Evolutionary conservation across 2,113 vertebrate genomes (phyloP).

Genomic region (Tychaedon coryphoeus): DNA sequence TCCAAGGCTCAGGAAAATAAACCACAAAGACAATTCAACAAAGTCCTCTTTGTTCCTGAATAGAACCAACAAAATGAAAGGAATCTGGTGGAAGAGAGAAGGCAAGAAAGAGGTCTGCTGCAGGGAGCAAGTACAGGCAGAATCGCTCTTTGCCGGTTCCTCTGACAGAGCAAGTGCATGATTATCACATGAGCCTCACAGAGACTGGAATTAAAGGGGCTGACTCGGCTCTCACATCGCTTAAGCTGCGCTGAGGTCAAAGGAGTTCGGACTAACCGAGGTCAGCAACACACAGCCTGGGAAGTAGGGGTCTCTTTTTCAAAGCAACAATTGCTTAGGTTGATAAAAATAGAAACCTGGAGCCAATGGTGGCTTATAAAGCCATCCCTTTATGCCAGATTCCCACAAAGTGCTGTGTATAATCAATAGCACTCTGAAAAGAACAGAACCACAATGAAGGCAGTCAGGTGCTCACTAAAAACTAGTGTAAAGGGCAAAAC

Average conservation of each 20-base stretch:
- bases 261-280: not conserved
- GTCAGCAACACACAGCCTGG: not conserved
- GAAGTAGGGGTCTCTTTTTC: constrained; percentile 14
- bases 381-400: not conserved
- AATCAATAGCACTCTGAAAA: not conserved
- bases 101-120: constrained; percentile 51
- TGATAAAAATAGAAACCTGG: constrained; percentile 22
- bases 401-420: not conserved
- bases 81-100: constrained; percentile 54
- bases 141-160: not conserved
- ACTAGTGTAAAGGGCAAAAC: not conserved
- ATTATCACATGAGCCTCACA: constrained; percentile 63
- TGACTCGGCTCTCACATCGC: constrained; percentile 47
- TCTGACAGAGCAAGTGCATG: constrained; percentile 57
- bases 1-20: constrained; percentile 58
- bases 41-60: constrained; percentile 61
- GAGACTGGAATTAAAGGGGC: constrained; percentile 59
- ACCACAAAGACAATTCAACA: constrained; percentile 60
- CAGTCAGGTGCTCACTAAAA: not conserved
- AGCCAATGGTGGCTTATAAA: not conserved
- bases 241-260: constrained; percentile 45
- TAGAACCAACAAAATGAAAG: constrained; percentile 50
- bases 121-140: constrained; percentile 46
- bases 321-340: not conserved
- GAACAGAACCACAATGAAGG: not conserved